Conservation (phyloP, 2,797 vertebrate species). For the Arctocebus calabarensis region DNA sequence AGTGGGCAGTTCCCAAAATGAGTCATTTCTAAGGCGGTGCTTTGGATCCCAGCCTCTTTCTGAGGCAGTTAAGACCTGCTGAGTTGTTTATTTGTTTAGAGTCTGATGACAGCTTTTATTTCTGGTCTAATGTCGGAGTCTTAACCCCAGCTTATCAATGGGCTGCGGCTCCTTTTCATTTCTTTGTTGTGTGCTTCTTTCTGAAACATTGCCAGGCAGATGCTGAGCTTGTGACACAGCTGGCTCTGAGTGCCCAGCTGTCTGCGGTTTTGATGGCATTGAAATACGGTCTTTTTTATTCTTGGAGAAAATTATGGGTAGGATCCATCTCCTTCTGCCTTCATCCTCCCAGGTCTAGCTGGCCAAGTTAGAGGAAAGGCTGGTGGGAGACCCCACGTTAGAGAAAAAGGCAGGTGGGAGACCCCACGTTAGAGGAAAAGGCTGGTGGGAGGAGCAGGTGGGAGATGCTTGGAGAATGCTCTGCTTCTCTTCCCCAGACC, state of each 20-base stretch:
- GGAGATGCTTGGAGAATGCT: neutral
- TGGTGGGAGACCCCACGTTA: no score
- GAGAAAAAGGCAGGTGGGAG: neutral
- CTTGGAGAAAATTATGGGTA: neutral
- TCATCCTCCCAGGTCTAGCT: neutral
- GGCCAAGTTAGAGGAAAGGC: neutral
- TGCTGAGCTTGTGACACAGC: neutral
- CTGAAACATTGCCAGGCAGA: neutral
- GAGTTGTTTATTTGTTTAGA: neutral
- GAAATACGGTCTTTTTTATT: neutral
- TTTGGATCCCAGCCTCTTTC: constrained; percentile 52
- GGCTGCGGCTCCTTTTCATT: neutral
- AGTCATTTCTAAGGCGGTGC: constrained; percentile 48
- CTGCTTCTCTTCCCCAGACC: neutral
- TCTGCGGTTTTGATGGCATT: neutral
- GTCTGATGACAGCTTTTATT: neutral
- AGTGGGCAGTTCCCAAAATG: constrained; percentile 69
- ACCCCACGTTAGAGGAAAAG: no score
- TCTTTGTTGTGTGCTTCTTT: neutral
- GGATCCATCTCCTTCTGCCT: neutral
- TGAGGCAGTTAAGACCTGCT: constrained; percentile 13
- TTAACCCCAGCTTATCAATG: constrained; percentile 3
- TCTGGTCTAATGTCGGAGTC: neutral
- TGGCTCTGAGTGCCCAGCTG: neutral
- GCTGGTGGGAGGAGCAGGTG: fast-evolving